Evolutionary conservation across 2,113 vertebrate species (phyloP).

Genomic region (Rana temporaria): DNA sequence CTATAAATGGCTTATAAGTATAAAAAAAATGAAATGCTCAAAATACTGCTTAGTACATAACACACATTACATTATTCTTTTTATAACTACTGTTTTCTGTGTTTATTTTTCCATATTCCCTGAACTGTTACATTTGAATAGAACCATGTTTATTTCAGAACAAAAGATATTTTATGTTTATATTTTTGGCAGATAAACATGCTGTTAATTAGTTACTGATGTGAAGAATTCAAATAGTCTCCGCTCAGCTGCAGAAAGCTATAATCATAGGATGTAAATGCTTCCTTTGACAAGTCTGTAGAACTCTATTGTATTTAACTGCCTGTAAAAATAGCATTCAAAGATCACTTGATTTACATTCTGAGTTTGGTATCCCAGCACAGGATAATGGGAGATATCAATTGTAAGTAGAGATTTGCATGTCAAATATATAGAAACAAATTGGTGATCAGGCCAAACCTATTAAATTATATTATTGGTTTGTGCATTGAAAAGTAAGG

Average conservation of each 20-base stretch:
- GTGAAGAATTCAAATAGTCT: conserved; percentile 30
- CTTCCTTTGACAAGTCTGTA: conserved; percentile 23
- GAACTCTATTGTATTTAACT: conserved; percentile 29
- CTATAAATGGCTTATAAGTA: neutral
- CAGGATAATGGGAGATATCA: conserved; percentile 5
- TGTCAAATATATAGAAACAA: neutral
- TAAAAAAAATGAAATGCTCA: neutral
- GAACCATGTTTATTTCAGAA: conserved; percentile 29
- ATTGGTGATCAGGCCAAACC: neutral
- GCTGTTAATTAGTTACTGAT: conserved; percentile 35
- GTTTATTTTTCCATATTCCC: neutral
- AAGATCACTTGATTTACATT: conserved; percentile 23
- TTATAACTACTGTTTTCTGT: conserved; percentile 20
- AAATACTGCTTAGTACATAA: neutral
- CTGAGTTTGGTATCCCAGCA: conserved; percentile 23
- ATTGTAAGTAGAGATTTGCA: conserved; percentile 28
- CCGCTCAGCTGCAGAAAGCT: conserved; percentile 19
- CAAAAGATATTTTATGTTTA: conserved; percentile 42
- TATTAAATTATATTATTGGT: neutral
- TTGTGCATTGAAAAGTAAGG: neutral
- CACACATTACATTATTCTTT: neutral
- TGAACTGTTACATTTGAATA: neutral
- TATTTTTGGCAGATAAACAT: conserved; percentile 37
- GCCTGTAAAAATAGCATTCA: conserved; percentile 37
- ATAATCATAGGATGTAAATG: conserved; percentile 37